These are phyloP conservation scores for Daphoenositta chrysoptera DNA, from an alignment of 2,113 vertebrate genomes.

Conservation along the genomic window DNA sequence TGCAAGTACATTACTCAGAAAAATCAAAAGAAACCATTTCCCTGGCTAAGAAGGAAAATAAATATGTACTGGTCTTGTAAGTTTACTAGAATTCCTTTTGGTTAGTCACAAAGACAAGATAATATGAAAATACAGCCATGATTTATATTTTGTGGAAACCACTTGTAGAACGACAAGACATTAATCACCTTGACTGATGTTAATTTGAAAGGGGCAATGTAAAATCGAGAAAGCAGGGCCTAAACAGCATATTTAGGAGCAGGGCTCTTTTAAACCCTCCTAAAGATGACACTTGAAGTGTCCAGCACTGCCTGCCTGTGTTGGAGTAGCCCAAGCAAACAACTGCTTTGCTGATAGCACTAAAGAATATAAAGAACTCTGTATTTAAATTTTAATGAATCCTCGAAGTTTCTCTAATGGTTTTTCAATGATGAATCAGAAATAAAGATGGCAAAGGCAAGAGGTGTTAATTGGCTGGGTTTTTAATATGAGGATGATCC, in stretches of 20 bases:
- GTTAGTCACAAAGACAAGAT: background rate
- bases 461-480: background rate
- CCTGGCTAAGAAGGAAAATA: background rate
- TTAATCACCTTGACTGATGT: background rate
- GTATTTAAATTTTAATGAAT: background rate
- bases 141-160: background rate
- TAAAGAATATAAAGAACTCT: background rate
- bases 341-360: background rate
- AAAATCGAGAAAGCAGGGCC: background rate
- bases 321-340: background rate
- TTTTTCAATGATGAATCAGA: background rate
- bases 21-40: background rate
- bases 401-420: background rate
- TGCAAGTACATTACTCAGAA: background rate
- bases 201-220: background rate
- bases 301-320: background rate
- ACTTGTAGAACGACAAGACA: background rate
- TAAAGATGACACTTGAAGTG: background rate
- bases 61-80: background rate
- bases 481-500: background rate
- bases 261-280: background rate
- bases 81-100: background rate
- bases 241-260: background rate
- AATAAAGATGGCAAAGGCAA: background rate
- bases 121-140: background rate